Percentiles rank a stretch among this genome's conserved stretches.
phyloP scores from a whole-genome alignment of 2,113 vertebrate genomes.

The Campylomormyrus tamandua region DNA sequence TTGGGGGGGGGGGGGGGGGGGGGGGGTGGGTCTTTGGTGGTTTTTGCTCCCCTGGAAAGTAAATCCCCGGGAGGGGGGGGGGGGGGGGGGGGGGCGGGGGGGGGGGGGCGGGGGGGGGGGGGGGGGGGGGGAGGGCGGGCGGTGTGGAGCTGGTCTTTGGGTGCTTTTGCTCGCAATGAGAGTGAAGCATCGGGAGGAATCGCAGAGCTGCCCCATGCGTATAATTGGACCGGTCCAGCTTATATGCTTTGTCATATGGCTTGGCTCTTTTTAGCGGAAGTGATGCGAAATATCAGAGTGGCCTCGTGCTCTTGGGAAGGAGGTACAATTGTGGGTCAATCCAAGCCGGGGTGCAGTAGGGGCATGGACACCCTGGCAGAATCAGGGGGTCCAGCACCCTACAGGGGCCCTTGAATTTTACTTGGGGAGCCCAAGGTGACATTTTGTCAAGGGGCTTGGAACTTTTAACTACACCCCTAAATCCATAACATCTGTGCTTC shows the following conservation, averaged over 20 bases:
- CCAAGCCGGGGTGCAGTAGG: neutral
- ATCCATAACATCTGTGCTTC: neutral
- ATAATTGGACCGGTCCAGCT: neutral
- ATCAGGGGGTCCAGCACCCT: neutral
- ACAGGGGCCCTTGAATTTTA: neutral
- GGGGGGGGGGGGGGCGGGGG: neutral
- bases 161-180: neutral
- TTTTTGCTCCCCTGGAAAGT: too few species aligned
- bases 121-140: neutral
- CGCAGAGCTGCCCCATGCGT: neutral
- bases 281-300: neutral
- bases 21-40: too few species aligned
- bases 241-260: neutral
- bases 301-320: neutral
- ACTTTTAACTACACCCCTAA: neutral
- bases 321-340: neutral
- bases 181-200: neutral
- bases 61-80: too few species aligned
- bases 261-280: neutral
- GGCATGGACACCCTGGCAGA: neutral
- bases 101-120: neutral
- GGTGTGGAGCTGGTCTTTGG: neutral
- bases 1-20: neutral
- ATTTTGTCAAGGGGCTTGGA: neutral
- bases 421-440: neutral